Evolutionary conservation across 2,888 invertebrate genomes (phyloP).

Genomic region (Tenodera sinensis): DNA sequence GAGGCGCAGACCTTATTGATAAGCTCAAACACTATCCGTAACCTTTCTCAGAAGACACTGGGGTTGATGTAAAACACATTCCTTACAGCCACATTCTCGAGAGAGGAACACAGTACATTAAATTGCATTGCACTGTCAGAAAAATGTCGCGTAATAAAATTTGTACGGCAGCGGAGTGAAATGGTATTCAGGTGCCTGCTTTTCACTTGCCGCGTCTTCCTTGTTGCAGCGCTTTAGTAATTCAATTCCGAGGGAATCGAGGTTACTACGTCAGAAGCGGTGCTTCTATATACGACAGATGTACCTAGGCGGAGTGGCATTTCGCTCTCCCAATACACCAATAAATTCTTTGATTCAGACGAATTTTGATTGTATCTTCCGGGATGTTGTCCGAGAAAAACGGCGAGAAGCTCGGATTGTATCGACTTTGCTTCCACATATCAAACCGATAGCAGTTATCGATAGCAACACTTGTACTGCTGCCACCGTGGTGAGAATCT

Average conservation of each 20-base stretch:
- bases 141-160: neutral
- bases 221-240: neutral
- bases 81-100: no score
- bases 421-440: neutral
- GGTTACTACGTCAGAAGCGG: neutral
- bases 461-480: neutral
- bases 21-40: no score
- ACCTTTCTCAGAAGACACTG: no score
- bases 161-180: neutral
- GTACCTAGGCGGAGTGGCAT: neutral
- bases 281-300: neutral
- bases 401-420: neutral
- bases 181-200: neutral
- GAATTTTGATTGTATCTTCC: conserved; percentile 1
- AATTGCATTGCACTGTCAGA: neutral
- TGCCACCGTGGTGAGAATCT: neutral
- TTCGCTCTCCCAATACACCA: neutral
- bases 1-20: no score
- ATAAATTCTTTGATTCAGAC: neutral
- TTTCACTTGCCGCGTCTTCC: neutral
- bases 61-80: no score
- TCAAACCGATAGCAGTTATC: neutral
- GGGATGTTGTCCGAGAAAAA: neutral
- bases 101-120: no score
- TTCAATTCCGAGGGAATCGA: neutral